Base-by-base conservation (phyloP, 2,113 vertebrate species). In the Clarias macrocephalus region DNA sequence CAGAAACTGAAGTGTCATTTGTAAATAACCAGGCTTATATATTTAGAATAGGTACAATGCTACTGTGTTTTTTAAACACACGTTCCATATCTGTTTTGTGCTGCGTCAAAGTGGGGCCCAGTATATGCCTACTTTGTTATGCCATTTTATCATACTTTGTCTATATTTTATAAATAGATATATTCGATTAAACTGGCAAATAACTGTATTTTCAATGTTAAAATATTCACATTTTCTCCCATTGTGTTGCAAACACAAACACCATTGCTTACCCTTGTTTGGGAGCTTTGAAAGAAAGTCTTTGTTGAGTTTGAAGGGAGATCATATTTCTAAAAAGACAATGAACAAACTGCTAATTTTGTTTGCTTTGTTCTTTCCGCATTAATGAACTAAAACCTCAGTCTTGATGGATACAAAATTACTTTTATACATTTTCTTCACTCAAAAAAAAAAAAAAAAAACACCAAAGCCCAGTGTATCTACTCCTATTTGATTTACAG, bases 281-380 rank as follows among this genome's bases (percentile, higher is more conserved):
- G n/a, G 88, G 88, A 86, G 88, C 81, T 90, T 88, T 89, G 88
- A 88, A 91, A 88, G 88, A 86, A 92, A 84, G 88, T 83, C 88
- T 89, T 93, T 94, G 92, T 93, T 91, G 89, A 91, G 92, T 91
- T 89, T 66, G 21, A 42, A 42, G 82, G 90, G 88, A 92, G 92
- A 89, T 91, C 81, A 85, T 75, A 91, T 94, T 91, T 95, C 93
- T 94, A 85, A 89, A 82, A 90, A 83, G 48, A 91, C 83, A 81
- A 54, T 54, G 60, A n/a, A 48, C 33, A 59, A 80, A 66, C 87
- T 85, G 10, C 15, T 16, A 87, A 75, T 63, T 54, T 25, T 66
- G 62, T 28, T 37, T 54, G 8, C 4, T 80, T 42, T 86, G 10
- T 60, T 73, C 30, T 30, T 77, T 85, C 33, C 25, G 28, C 28